Conservation (phyloP, 2,113 vertebrate species). For the Nesogale talazaci region DNA sequence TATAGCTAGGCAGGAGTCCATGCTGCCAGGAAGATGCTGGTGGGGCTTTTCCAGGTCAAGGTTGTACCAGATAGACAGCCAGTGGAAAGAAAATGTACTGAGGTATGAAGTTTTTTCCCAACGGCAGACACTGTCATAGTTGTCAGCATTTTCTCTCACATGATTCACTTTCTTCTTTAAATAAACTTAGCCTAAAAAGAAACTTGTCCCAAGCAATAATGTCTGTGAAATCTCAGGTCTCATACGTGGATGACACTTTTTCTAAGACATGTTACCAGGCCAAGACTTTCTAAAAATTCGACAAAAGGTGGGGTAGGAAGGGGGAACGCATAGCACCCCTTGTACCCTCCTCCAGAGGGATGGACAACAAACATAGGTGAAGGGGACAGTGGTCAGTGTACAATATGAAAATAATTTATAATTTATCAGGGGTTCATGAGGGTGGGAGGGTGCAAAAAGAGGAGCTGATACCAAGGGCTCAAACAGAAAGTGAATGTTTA, state of each 20-base stretch:
- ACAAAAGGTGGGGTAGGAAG: no score
- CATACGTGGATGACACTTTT: background rate
- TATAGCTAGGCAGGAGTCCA: background rate
- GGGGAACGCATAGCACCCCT: no score
- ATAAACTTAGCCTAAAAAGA: conserved; percentile 19
- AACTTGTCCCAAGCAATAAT: background rate
- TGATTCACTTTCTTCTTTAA: conserved; percentile 16
- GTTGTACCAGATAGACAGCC: background rate
- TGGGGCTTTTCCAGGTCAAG: background rate
- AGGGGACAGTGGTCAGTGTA: no score
- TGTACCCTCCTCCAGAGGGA: no score
- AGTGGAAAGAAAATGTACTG: background rate
- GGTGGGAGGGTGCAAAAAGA: no score
- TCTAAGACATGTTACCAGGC: background rate
- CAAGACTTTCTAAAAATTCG: no score
- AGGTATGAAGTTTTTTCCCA: background rate
- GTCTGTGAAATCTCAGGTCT: background rate
- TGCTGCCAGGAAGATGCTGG: background rate
- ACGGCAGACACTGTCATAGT: background rate
- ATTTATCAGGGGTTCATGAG: no score
- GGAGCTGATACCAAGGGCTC: no score
- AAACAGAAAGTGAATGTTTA: no score
- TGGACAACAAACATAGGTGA: no score
- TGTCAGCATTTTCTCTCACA: conserved; percentile 3
- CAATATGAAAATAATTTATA: no score